phyloP scores from a whole-genome alignment of 2,888 invertebrate species.

The Protophormia terraenovae region DNA sequence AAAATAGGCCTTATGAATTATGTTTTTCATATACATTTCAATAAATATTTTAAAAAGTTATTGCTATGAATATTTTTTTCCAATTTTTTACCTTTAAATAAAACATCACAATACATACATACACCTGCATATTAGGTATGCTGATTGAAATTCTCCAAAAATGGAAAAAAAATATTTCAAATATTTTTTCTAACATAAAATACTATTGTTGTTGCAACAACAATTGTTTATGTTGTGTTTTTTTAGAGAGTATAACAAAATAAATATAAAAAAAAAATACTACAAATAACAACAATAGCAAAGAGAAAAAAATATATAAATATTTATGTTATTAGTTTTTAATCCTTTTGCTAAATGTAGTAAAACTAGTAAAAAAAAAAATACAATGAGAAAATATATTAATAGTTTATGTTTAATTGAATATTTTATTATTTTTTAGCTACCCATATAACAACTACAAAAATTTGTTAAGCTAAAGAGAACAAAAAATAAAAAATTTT shows the following conservation, averaged over 20 bases:
- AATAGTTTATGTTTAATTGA: slow-evolving; percentile 49
- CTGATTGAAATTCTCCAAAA: background rate
- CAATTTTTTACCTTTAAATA: too few species aligned
- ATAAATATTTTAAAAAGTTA: too few species aligned
- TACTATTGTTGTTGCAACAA: slow-evolving; percentile 14
- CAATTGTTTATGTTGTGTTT: background rate
- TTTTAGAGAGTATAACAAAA: background rate
- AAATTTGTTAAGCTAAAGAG: background rate
- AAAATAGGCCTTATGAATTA: too few species aligned
- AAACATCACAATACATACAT: too few species aligned
- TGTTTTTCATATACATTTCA: too few species aligned
- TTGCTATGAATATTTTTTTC: too few species aligned
- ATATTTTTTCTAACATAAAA: background rate
- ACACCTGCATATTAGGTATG: background rate
- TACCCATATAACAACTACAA: background rate
- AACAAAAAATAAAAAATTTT: too few species aligned
- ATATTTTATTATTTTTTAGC: slow-evolving; percentile 39
- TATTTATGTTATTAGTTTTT: slow-evolving; percentile 57
- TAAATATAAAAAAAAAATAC: background rate
- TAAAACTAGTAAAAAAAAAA: background rate
- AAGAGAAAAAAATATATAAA: background rate
- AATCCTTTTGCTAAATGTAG: slow-evolving; percentile 45
- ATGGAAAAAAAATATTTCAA: background rate
- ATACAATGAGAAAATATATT: background rate
- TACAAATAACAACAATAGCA: slow-evolving; percentile 18